phyloP scores from a whole-genome alignment of 2,888 invertebrate genomes.

The Philaethria dido region DNA sequence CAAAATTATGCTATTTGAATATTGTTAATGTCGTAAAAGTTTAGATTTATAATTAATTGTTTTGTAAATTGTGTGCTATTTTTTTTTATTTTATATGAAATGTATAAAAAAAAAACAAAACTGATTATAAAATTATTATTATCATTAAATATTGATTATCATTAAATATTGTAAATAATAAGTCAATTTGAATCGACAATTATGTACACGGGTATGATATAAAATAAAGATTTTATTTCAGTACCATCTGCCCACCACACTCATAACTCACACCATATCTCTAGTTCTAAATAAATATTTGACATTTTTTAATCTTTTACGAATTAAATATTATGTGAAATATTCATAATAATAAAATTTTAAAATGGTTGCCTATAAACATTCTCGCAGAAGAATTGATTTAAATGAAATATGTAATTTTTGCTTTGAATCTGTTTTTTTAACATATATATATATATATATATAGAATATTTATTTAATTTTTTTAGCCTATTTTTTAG shows the following conservation, averaged over 20 bases:
- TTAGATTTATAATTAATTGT: not conserved
- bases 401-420: not conserved
- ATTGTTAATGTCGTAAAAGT: not conserved
- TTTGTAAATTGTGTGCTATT: not conserved
- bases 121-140: too few relatives aligned
- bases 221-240: not conserved
- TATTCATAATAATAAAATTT: not conserved
- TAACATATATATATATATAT: too few relatives aligned
- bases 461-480: not conserved
- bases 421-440: not conserved
- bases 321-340: not conserved
- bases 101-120: too few relatives aligned
- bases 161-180: not conserved
- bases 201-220: conserved; percentile 13
- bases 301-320: not conserved
- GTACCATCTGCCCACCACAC: not conserved
- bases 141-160: too few relatives aligned
- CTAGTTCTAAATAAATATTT: conserved; percentile 4
- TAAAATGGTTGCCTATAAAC: too few relatives aligned
- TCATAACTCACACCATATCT: conserved; percentile 13
- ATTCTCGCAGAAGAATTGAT: too few relatives aligned
- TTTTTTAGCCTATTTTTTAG: too few relatives aligned
- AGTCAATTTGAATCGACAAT: conserved; percentile 12
- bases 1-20: not conserved
- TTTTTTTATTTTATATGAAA: not conserved